These are phyloP conservation scores for Gopherus evgoodei DNA, from an alignment of 2,113 vertebrate species.

Conservation along the genomic window DNA sequence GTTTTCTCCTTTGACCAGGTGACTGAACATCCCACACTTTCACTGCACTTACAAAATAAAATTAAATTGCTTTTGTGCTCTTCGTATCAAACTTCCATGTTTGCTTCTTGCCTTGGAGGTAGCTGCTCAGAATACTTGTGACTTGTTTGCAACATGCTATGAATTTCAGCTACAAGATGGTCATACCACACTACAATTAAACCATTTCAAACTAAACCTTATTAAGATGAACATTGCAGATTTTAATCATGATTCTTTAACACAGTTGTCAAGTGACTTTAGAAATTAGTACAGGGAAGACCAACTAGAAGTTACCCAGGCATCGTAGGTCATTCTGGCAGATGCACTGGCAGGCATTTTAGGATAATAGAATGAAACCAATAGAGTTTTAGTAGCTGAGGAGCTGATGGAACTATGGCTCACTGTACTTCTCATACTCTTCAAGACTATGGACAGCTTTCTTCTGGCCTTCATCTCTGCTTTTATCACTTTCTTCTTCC, in stretches of 20 bases:
- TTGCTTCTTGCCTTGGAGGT: not conserved
- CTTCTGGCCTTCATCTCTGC: not conserved
- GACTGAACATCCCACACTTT: not conserved
- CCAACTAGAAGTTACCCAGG: fast-evolving
- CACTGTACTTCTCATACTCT: not conserved
- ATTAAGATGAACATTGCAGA: not conserved
- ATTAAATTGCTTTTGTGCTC: not conserved
- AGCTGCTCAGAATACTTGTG: not conserved
- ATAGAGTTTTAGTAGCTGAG: not conserved
- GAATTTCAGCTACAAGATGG: not conserved
- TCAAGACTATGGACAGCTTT: not conserved
- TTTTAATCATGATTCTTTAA: not conserved
- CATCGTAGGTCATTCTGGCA: not conserved
- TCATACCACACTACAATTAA: not conserved
- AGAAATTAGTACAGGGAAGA: not conserved
- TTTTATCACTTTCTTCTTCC: not conserved
- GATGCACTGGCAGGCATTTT: fast-evolving
- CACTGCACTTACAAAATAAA: not conserved
- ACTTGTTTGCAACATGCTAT: not conserved
- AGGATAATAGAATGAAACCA: not conserved
- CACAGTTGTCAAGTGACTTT: not conserved
- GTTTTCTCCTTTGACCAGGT: not conserved
- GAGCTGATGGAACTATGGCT: not conserved
- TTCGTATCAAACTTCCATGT: not conserved
- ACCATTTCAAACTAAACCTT: not conserved